Evolutionary conservation across 2,113 vertebrate genomes (phyloP).

Genomic region (Amphiprion ocellaris): DNA sequence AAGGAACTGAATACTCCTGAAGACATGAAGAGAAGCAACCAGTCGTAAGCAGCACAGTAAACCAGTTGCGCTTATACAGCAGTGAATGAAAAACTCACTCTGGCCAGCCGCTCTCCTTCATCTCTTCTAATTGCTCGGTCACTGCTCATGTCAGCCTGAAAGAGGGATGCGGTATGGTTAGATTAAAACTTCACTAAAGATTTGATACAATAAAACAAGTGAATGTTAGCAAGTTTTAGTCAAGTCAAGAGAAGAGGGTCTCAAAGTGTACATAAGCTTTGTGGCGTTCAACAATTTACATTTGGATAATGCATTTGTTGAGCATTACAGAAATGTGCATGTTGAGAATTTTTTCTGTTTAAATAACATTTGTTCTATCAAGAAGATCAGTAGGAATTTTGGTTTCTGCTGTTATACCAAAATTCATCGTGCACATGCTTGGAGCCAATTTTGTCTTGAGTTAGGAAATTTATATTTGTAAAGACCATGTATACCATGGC

Average conservation of each 20-base stretch:
- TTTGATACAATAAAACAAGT: neutral
- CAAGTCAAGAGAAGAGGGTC: neutral
- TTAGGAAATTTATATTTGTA: too few relatives aligned
- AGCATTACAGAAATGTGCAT: neutral
- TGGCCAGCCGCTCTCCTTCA: conserved; percentile 93
- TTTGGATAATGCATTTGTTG: neutral
- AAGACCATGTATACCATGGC: too few relatives aligned
- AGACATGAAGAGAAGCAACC: conserved; percentile 18
- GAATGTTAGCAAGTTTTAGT: neutral
- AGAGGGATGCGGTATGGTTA: neutral
- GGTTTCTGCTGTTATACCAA: too few relatives aligned
- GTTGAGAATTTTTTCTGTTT: neutral
- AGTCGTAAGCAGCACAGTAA: neutral
- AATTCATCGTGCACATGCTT: too few relatives aligned
- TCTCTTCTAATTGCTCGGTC: conserved; percentile 90
- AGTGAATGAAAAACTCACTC: conserved; percentile 82
- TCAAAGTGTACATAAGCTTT: neutral
- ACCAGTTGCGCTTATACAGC: neutral
- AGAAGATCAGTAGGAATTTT: too few relatives aligned
- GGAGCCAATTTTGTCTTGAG: too few relatives aligned
- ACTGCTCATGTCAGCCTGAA: conserved; percentile 89
- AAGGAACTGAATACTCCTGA: conserved; percentile 95
- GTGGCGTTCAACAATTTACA: neutral
- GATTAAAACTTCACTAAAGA: neutral
- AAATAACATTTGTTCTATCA: too few relatives aligned